Percentiles rank a stretch among this genome's conserved stretches.
Evolutionary conservation across 2,888 invertebrate species (phyloP).

Genomic region (Mycalesis mineus): DNA sequence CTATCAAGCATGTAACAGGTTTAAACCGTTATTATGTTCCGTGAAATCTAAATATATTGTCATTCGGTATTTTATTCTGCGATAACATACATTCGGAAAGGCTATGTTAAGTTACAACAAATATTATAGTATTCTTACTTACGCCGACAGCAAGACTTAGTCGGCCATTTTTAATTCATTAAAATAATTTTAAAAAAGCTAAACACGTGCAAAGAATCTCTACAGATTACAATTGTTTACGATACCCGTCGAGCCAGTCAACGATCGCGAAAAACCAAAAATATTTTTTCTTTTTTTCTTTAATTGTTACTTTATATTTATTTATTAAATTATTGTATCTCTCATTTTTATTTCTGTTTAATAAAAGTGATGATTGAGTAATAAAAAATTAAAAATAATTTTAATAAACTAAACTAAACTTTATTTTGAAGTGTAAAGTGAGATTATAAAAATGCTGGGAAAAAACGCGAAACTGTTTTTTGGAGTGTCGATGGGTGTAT

Average conservation of each 20-base stretch:
- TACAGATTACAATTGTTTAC: slow-evolving; percentile 15
- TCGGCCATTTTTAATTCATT: slow-evolving; percentile 19
- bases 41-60: not conserved
- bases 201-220: slow-evolving; percentile 14
- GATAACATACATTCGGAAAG: not conserved
- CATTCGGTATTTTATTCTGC: not conserved
- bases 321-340: not conserved
- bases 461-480: slow-evolving; percentile 56
- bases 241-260: slow-evolving; percentile 13
- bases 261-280: not conserved
- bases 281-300: not conserved
- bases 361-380: not conserved
- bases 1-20: not conserved
- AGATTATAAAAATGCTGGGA: slow-evolving; percentile 49
- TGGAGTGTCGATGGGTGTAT: slow-evolving; percentile 48
- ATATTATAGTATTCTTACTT: not conserved
- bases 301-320: not conserved
- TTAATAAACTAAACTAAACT: too few species aligned
- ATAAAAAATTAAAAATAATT: not conserved
- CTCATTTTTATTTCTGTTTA: not conserved
- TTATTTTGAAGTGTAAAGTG: slow-evolving; percentile 7
- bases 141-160: not conserved
- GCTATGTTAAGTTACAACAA: not conserved
- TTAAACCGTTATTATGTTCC: not conserved
- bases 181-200: slow-evolving; percentile 17